Evolutionary conservation across 2,888 invertebrate species (phyloP).

Genomic region (Druceiella hillmani): DNA sequence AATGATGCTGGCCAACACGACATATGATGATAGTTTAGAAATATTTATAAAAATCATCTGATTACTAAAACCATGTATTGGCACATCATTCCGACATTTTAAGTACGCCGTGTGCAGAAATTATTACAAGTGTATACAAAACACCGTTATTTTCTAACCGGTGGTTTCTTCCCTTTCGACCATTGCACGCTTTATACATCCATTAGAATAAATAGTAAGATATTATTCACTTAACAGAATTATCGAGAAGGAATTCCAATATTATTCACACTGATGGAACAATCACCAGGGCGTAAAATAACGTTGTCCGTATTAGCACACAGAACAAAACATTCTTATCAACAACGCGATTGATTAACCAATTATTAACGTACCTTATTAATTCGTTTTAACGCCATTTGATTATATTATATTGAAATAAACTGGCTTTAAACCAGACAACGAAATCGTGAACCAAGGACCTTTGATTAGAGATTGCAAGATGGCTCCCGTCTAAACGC

Average conservation of each 20-base stretch:
- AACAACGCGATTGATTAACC: background rate
- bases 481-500: slow-evolving; percentile 80
- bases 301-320: slow-evolving; percentile 30
- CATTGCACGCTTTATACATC: too few relatives aligned
- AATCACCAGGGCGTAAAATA: slow-evolving; percentile 50
- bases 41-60: too few relatives aligned
- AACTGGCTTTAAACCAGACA: slow-evolving; percentile 75
- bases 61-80: slow-evolving; percentile 52
- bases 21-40: too few relatives aligned
- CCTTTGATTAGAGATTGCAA: slow-evolving; percentile 83
- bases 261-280: slow-evolving; percentile 63
- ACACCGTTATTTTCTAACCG: slow-evolving; percentile 35
- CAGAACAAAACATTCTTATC: slow-evolving; percentile 16
- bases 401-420: slow-evolving; percentile 64
- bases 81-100: slow-evolving; percentile 55
- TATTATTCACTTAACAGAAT: too few relatives aligned
- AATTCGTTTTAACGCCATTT: slow-evolving; percentile 97
- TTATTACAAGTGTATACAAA: slow-evolving; percentile 40
- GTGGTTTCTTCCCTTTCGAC: too few relatives aligned
- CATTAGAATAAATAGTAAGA: too few relatives aligned
- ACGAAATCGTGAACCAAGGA: slow-evolving; percentile 79
- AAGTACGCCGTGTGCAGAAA: slow-evolving; percentile 53
- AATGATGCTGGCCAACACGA: too few relatives aligned
- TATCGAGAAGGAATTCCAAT: slow-evolving; percentile 56
- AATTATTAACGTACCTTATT: slow-evolving; percentile 75